Percentiles rank a stretch among this genome's conserved stretches.
These are phyloP conservation scores for Narcine bancroftii DNA, from an alignment of 2,113 vertebrate species.

Conservation along the genomic window DNA sequence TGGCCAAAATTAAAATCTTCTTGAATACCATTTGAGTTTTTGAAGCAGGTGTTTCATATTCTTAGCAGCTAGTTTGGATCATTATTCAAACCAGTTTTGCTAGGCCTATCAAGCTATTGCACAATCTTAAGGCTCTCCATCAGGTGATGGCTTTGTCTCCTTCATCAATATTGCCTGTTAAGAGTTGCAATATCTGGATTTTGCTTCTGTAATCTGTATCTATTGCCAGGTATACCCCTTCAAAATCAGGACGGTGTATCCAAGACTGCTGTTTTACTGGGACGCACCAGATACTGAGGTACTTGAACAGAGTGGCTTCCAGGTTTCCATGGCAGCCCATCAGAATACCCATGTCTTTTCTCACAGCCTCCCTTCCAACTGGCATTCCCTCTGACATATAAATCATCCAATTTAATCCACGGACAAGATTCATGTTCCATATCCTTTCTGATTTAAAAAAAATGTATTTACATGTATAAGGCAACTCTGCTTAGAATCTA, in stretches of 20 bases:
- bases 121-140: background rate
- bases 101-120: background rate
- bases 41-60: background rate
- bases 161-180: background rate
- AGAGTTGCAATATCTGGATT: background rate
- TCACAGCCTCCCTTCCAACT: background rate
- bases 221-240: background rate
- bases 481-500: background rate
- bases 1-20: too few relatives aligned
- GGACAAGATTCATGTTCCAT: background rate
- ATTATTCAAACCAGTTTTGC: too few relatives aligned
- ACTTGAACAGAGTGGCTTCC: background rate
- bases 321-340: background rate
- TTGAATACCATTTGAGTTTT: background rate
- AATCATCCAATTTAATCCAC: background rate
- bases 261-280: background rate
- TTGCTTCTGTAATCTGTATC: background rate
- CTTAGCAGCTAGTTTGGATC: background rate
- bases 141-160: background rate
- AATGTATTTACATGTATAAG: background rate
- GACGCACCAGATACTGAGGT: too few relatives aligned
- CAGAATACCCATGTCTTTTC: background rate
- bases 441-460: background rate
- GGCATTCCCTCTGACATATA: background rate
- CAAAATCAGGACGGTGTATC: background rate